Evolutionary conservation across 2,797 vertebrate species (phyloP).

Genomic region (Tapera naevia): DNA sequence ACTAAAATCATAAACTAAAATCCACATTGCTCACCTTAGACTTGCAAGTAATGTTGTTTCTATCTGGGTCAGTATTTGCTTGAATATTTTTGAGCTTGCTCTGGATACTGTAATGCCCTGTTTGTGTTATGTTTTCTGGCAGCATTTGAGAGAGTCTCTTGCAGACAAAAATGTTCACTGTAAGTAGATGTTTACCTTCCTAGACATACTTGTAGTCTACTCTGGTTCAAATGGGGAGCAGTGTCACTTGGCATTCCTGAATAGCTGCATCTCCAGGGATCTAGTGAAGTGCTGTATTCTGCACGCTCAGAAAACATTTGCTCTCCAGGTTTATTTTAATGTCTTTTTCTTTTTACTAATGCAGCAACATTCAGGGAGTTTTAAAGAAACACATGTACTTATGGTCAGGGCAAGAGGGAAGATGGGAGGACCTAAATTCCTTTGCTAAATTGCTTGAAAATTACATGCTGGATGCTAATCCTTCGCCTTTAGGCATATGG

Average conservation of each 20-base stretch:
- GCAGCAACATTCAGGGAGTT: background rate
- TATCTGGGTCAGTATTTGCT: background rate
- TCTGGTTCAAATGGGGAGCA: background rate
- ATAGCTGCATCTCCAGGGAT: background rate
- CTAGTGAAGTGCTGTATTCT: background rate
- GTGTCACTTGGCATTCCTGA: background rate
- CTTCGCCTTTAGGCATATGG: background rate
- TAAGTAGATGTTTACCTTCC: background rate
- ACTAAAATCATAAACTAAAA: slow-evolving; percentile 19
- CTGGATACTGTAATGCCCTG: background rate
- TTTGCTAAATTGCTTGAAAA: background rate
- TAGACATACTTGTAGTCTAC: background rate
- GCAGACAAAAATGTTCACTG: background rate
- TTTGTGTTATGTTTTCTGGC: background rate
- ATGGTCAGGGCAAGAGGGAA: background rate
- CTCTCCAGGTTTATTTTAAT: background rate
- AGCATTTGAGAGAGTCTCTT: background rate
- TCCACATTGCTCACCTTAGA: background rate
- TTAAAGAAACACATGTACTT: background rate
- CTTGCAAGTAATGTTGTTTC: slow-evolving; percentile 22
- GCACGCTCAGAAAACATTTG: background rate
- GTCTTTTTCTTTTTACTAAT: background rate
- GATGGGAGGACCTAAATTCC: background rate
- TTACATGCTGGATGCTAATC: background rate
- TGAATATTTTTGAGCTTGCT: slow-evolving; percentile 20